Evolutionary conservation across 1,140 invertebrate species (phyloP), one percentile per base, ranked within the genome.

Genomic region (Drosophila leontia): DNA sequence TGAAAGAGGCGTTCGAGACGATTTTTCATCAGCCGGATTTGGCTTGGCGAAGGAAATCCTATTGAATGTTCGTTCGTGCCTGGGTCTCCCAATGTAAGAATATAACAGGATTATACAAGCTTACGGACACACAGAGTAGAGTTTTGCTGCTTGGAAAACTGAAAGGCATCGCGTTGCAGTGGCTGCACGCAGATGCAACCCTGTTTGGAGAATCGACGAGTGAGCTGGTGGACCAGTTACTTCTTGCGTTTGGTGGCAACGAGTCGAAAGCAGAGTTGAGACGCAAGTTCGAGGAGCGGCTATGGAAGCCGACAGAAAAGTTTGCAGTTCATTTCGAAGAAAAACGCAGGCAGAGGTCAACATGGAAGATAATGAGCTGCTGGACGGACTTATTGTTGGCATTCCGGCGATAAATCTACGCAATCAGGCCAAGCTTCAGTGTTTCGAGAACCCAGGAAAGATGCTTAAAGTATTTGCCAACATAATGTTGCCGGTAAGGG

Each of bases 391-490:
- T 9, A 53, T 53, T 12, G 50, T 35, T 6, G 50, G n/a, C 3
- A 19, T 55, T 13, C 17, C n/a, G 7, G 34, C 7, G 11, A 1
- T 32, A n/a, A 15, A 41, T 41, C 15, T 41, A 3, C n/a, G 50
- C 3, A 35, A 9, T 17, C 50, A 53, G 32, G 26, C 48, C 15
- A 32, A 34, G 48, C 9, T 32, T 15, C 48, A 51, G 23, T 51
- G 48, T 17, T 51, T 51, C 12, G 48, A 51, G 5, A 53, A 53
- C 7, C 12, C n/a, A 13, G 32, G 12, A 35, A 19, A 11, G 29
- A 53, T 53, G 50, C 29, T 53, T 6, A 53, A 13, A 53, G 50
- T 29, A 8, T 53, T 53, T 17, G n/a, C 48, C 9, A 15, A 51
- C 29, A 51, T 51, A 17, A 17, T 51, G 48, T 29, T 51, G 29